Evolutionary conservation across 2,888 invertebrate genomes (phyloP).

Genomic region (Latrodectus hesperus): DNA sequence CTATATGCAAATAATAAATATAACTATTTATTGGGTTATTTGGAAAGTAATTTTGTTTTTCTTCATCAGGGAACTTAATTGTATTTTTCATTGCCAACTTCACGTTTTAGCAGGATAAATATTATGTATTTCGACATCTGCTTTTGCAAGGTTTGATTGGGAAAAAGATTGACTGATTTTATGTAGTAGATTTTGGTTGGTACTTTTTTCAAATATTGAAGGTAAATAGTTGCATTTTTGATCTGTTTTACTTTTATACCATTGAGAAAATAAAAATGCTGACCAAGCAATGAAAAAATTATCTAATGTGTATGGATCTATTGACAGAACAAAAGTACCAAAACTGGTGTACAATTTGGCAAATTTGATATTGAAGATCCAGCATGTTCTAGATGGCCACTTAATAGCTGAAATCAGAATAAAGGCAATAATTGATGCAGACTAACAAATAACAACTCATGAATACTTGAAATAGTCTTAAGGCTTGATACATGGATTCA

Average conservation of each 20-base stretch:
- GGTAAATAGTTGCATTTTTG: too few relatives aligned
- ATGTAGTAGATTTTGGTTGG: background rate
- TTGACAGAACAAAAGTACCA: too few relatives aligned
- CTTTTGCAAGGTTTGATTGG: background rate
- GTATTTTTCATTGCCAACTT: background rate
- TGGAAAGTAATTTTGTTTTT: background rate
- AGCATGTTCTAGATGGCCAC: background rate
- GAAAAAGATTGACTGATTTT: background rate
- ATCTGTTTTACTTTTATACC: too few relatives aligned
- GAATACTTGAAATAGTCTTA: background rate
- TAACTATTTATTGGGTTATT: background rate
- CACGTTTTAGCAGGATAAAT: background rate
- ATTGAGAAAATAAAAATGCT: too few relatives aligned
- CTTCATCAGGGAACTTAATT: background rate
- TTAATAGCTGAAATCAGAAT: background rate
- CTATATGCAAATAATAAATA: too few relatives aligned
- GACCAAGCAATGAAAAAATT: too few relatives aligned
- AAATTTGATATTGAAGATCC: background rate
- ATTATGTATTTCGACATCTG: background rate
- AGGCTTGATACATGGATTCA: background rate
- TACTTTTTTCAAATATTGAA: background rate
- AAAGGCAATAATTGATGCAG: slow-evolving; percentile 15
- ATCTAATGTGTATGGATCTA: background rate
- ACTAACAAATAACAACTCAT: background rate
- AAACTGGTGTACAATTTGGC: background rate